Base-by-base conservation (phyloP, 2,113 vertebrate genomes). In the Eulemur macaco region DNA sequence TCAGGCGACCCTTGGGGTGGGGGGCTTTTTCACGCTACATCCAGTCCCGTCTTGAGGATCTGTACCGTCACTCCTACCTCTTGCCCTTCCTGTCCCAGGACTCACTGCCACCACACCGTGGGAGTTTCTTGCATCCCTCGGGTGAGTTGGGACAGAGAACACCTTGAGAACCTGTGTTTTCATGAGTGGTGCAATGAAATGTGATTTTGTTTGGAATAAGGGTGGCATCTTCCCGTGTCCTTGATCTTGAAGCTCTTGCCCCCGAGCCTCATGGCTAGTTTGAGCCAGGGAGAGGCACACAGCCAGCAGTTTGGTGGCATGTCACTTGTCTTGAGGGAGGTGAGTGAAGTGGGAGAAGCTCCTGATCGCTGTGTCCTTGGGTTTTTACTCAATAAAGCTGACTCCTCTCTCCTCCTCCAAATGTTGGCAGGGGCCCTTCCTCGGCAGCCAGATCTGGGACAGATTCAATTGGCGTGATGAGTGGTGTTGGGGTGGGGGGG, bases 391-490 rank as follows among this genome's bases (percentile, higher is more conserved):
- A 3, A 1, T 7, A 80, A 78, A 95, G 56, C 87, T 76, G 21
- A 4, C 29, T 37, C 50, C 5, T 23, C n/a, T 80, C 52, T 20
- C 13, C 54, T 77, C 90, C 10, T 31, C 25, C 74, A 37, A 10
- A 21, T 47, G 39, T 45, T 63, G 81, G 82, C 86, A 31, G 78
- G 12, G 29, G 39, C 80, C 71, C 58, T 56, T 77, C 29, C 74
- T 77, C 15, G 52, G 64, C 88, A 71, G 82, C 92, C 77, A 95
- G 76, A 74, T 3, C 58, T 15, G 83, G 66, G 86, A 87, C 97
- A 98, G 94, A 95, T 96, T 96, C 97, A 88, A 90, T 29, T 80
- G 42, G 95, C 12, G 0, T 34, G 96, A 73, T 13, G 63, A 52
- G 54, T 1, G 64, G 27, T 54, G 91, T 13, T 29, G 89, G 94